Evolutionary conservation across 2,888 invertebrate genomes (phyloP).

Genomic region (Xanthia icteritia): DNA sequence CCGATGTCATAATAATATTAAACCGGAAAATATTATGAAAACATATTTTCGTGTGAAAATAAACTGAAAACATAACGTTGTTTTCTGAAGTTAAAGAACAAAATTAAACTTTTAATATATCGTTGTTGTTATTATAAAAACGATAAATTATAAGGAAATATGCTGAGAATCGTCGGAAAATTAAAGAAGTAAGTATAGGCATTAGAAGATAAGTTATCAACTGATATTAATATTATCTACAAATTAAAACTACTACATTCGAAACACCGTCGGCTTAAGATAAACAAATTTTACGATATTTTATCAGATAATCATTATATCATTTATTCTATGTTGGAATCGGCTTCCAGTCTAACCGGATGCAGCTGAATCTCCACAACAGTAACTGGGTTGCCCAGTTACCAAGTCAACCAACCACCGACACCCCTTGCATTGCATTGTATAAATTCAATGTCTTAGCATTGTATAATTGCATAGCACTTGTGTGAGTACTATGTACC

Average conservation of each 20-base stretch:
- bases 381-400: no score
- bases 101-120: not conserved
- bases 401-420: no score
- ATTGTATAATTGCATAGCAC: no score
- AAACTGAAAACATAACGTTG: not conserved
- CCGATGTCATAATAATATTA: constrained; percentile 17
- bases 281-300: constrained; percentile 5
- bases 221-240: constrained; percentile 1
- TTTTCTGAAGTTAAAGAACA: not conserved
- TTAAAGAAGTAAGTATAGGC: not conserved
- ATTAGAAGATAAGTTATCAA: constrained; percentile 25
- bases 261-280: constrained; percentile 16
- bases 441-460: no score
- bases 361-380: not conserved
- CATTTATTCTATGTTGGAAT: not conserved
- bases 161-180: not conserved
- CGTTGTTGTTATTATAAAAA: not conserved
- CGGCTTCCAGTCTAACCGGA: not conserved
- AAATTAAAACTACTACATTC: constrained; percentile 37
- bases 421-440: no score
- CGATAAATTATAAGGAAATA: not conserved
- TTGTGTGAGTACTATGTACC: no score
- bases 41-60: constrained; percentile 12
- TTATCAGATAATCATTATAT: constrained; percentile 16
- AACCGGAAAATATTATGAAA: constrained; percentile 26